Evolutionary conservation across 2,888 invertebrate species (phyloP).

Genomic region (Acleris sparsana): DNA sequence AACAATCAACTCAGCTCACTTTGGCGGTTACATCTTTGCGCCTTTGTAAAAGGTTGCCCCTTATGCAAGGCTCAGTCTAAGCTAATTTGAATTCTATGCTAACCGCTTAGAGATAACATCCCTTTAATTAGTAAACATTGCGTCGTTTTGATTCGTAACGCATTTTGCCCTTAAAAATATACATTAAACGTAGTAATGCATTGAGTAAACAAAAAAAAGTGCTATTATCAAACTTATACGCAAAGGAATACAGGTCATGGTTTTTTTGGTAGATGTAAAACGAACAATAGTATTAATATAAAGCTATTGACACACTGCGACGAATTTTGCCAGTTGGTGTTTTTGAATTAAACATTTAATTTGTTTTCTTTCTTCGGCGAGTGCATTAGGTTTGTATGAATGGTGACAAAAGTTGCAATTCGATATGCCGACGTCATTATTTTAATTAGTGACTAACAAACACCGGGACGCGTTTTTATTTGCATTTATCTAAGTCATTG

Average conservation of each 20-base stretch:
- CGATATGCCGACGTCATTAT: slow-evolving; percentile 69
- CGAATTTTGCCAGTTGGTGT: slow-evolving; percentile 72
- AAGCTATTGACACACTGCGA: slow-evolving; percentile 56
- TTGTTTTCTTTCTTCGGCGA: slow-evolving; percentile 72
- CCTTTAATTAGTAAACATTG: neutral
- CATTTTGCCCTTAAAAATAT: slow-evolving; percentile 35
- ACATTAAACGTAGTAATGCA: slow-evolving; percentile 19
- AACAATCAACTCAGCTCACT: neutral
- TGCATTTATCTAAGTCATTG: slow-evolving; percentile 20
- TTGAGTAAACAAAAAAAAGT: neutral
- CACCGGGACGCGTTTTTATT: slow-evolving; percentile 13
- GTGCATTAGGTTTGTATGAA: slow-evolving; percentile 57
- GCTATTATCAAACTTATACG: neutral
- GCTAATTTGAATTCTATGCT: neutral
- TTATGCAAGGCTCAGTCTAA: slow-evolving; percentile 6
- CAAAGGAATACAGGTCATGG: neutral
- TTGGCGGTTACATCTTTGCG: neutral
- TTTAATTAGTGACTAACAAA: slow-evolving; percentile 53
- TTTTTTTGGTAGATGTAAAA: neutral
- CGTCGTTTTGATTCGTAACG: slow-evolving; percentile 33
- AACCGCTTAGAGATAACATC: neutral
- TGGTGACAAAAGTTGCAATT: slow-evolving; percentile 59
- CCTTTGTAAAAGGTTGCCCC: slow-evolving; percentile 1
- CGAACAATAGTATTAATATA: slow-evolving; percentile 10
- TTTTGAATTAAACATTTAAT: slow-evolving; percentile 80